Conservation (phyloP, 2,113 vertebrate species). For the Notechis scutatus region DNA sequence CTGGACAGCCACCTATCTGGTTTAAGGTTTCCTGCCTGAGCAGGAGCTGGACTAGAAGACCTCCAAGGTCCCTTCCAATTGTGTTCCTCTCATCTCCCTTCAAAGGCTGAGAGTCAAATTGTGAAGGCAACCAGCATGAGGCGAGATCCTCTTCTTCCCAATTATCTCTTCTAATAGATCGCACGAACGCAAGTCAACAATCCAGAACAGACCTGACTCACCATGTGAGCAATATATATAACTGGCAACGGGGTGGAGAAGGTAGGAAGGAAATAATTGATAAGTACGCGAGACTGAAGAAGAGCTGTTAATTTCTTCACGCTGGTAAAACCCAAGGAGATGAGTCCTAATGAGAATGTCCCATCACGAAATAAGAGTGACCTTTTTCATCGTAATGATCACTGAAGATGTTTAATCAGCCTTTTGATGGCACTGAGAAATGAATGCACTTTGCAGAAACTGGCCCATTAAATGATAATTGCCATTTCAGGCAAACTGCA, state of each 20-base stretch:
- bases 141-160: slow-evolving; percentile 45
- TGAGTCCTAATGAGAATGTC: slow-evolving; percentile 7
- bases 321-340: slow-evolving; percentile 31
- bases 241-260: slow-evolving; percentile 17
- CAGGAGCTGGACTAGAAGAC: not conserved
- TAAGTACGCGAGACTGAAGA: slow-evolving; percentile 18
- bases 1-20: too few species aligned
- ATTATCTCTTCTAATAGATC: slow-evolving; percentile 52
- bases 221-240: not conserved
- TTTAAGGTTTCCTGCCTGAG: not conserved
- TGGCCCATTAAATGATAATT: not conserved
- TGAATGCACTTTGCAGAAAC: not conserved
- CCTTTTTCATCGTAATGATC: not conserved
- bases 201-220: not conserved
- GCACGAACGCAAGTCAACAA: slow-evolving; percentile 33
- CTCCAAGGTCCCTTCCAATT: not conserved
- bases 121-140: slow-evolving; percentile 36
- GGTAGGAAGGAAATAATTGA: not conserved
- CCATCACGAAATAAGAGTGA: slow-evolving; percentile 4
- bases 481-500: not conserved
- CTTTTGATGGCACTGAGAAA: not conserved
- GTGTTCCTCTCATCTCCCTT: not conserved
- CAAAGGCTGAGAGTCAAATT: not conserved
- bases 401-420: not conserved
- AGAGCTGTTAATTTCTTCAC: slow-evolving; percentile 30